Conservation (phyloP, 2,113 vertebrate species). For the Pteruthius melanotis region DNA sequence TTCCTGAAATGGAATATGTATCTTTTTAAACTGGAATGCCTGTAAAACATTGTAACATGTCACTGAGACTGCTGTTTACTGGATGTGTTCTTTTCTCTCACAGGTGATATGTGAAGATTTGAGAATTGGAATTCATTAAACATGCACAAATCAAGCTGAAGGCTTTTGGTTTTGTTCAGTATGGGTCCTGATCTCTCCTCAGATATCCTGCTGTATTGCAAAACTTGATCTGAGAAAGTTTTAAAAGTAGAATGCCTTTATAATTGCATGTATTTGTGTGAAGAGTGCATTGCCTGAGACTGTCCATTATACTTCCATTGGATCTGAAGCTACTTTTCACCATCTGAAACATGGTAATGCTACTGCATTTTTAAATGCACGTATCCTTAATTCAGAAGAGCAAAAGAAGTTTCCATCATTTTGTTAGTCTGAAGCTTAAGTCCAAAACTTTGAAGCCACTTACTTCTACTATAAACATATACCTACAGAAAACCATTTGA, state of each 20-base stretch:
- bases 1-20: background rate
- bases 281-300: conserved; percentile 43
- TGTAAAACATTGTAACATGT: background rate
- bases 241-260: conserved; percentile 45
- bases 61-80: background rate
- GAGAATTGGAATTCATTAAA: conserved; percentile 37
- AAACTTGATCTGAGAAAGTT: conserved; percentile 33
- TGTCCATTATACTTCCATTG: background rate
- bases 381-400: background rate
- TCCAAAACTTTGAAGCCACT: conserved; percentile 14
- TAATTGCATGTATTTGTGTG: conserved; percentile 59
- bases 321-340: conserved; percentile 7
- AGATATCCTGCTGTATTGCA: conserved; percentile 34
- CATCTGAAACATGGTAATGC: background rate
- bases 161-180: conserved; percentile 8
- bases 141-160: conserved; percentile 27
- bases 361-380: background rate
- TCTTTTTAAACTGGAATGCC: background rate
- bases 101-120: conserved; percentile 57
- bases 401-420: background rate
- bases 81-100: background rate
- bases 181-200: conserved; percentile 37
- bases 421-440: conserved; percentile 19
- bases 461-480: background rate
- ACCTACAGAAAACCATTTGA: background rate